A percentile compares a stretch with the other conserved stretches of the same genome.
These are phyloP conservation scores for Patella caerulea DNA, from an alignment of 2,888 invertebrate species.

Conservation along the genomic window DNA sequence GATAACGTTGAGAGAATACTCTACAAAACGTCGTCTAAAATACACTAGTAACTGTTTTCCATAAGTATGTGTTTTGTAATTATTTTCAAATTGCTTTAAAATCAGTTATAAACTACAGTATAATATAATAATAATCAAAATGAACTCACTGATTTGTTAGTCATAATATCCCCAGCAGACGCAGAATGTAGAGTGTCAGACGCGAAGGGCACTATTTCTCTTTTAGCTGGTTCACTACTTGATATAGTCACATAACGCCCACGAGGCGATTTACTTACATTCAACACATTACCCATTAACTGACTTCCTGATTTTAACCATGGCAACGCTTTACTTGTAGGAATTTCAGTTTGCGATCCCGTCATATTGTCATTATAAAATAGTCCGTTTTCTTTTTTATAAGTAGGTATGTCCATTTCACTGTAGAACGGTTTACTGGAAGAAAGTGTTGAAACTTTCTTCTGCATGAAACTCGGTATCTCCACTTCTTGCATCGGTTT, in stretches of 20 bases:
- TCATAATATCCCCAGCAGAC: conserved; percentile 58
- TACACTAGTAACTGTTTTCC: no score
- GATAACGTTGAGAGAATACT: no score
- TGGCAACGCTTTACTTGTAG: conserved; percentile 53
- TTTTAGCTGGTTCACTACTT: conserved; percentile 72
- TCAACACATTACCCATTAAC: conserved; percentile 33
- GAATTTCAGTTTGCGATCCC: conserved; percentile 3
- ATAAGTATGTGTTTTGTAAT: no score
- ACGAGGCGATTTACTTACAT: conserved; percentile 44
- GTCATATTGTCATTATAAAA: conserved; percentile 10
- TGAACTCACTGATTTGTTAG: conserved; percentile 51
- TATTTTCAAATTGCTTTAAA: no score
- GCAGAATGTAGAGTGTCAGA: conserved; percentile 49
- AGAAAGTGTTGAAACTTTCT: conserved; percentile 1
- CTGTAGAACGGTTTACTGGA: conserved; percentile 23
- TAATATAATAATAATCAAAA: neutral
- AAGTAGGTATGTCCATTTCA: conserved; percentile 24
- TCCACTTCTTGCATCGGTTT: neutral
- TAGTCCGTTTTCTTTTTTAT: neutral
- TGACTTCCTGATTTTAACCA: conserved; percentile 25
- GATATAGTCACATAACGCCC: conserved; percentile 87
- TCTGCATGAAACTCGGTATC: conserved; percentile 1
- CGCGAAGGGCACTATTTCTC: conserved; percentile 47
- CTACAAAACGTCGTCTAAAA: no score
- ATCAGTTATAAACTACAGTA: no score